Conservation (phyloP, 2,888 invertebrate species). For the Ophion ellenae region DNA sequence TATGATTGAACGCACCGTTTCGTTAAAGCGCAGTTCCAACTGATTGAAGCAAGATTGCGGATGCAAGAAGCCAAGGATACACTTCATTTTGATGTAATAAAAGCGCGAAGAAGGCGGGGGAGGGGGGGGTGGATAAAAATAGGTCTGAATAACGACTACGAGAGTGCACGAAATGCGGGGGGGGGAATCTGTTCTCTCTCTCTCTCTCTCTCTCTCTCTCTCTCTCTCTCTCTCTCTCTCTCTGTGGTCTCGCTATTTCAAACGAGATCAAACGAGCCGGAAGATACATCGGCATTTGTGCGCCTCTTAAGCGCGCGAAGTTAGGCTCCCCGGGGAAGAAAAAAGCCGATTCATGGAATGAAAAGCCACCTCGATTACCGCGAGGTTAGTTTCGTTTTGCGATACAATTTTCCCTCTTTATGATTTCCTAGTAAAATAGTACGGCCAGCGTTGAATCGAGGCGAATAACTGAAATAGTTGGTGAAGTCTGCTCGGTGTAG, state of each 20-base stretch:
- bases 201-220: constrained; percentile 67
- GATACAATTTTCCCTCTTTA: constrained; percentile 30
- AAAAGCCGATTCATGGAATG: constrained; percentile 68
- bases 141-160: neutral
- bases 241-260: constrained; percentile 72
- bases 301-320: constrained; percentile 22
- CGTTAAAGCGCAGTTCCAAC: neutral
- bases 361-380: neutral
- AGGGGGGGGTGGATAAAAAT: neutral
- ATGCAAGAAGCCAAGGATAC: neutral
- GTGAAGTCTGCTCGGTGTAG: neutral
- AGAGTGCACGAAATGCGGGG: constrained; percentile 37
- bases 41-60: neutral
- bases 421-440: constrained; percentile 45
- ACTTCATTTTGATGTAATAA: neutral
- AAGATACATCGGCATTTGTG: constrained; percentile 69
- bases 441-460: neutral
- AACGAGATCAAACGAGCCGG: constrained; percentile 74
- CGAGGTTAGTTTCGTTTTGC: constrained; percentile 19
- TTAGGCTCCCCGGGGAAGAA: constrained; percentile 48
- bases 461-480: constrained; percentile 17
- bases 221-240: constrained; percentile 68
- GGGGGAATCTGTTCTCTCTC: constrained; percentile 46
- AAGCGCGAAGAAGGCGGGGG: neutral
- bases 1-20: neutral